These are phyloP conservation scores for Autographa gamma DNA, from an alignment of 2,888 invertebrate species.

Conservation along the genomic window DNA sequence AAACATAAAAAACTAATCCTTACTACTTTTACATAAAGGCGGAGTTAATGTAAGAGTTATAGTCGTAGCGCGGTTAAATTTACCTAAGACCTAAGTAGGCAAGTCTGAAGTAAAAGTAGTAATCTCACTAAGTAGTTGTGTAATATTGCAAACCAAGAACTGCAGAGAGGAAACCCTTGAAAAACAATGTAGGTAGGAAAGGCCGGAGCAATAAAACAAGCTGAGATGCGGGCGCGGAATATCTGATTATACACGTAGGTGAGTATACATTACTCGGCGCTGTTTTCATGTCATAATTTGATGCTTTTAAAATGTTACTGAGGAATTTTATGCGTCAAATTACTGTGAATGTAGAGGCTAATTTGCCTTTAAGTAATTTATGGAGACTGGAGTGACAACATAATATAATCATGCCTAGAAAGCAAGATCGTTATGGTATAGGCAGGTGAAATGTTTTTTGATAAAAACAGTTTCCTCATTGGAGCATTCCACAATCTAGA, in stretches of 20 bases:
- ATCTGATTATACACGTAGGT: constrained; percentile 15
- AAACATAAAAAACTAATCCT: neutral
- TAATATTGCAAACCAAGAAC: constrained; percentile 18
- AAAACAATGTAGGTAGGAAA: constrained; percentile 40
- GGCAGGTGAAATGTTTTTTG: no score
- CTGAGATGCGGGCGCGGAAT: constrained; percentile 29
- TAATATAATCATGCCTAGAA: neutral
- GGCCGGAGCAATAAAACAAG: constrained; percentile 32
- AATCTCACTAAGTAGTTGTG: constrained; percentile 27
- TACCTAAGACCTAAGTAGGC: neutral
- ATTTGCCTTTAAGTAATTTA: neutral
- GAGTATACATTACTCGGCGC: constrained; percentile 2
- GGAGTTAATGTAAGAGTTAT: neutral
- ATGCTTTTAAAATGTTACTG: neutral
- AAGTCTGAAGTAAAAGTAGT: constrained; percentile 21
- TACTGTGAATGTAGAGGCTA: neutral
- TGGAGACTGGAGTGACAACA: neutral
- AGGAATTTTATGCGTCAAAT: neutral
- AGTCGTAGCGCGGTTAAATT: neutral
- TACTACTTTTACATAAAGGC: neutral
- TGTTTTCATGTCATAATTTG: constrained; percentile 1
- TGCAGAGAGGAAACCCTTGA: constrained; percentile 33
- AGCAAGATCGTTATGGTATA: no score
- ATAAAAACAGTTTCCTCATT: neutral
- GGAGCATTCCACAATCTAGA: neutral